These are phyloP conservation scores for Anthrax anthrax DNA, from an alignment of 2,888 invertebrate species.

Conservation along the genomic window DNA sequence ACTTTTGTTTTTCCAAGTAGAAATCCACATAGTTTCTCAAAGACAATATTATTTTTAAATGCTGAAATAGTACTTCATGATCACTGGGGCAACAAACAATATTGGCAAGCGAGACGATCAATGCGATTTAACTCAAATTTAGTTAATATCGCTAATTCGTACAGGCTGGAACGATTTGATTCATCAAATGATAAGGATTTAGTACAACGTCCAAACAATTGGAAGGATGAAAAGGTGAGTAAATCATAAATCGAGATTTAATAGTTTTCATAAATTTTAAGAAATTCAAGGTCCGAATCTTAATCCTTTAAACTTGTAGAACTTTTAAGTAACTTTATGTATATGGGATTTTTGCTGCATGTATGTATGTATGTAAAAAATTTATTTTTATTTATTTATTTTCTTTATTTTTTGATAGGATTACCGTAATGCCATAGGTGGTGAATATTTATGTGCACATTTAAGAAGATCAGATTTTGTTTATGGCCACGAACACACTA, in stretches of 20 bases:
- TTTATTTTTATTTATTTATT: too few species aligned
- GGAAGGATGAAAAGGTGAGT: conserved; percentile 46
- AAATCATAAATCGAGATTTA: too few species aligned
- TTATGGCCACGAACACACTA: conserved; percentile 50
- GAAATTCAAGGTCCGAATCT: too few species aligned
- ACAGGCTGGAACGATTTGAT: conserved; percentile 44
- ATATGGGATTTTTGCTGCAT: too few species aligned
- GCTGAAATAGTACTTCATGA: conserved; percentile 82
- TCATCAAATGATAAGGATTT: conserved; percentile 46
- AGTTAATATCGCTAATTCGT: conserved; percentile 49
- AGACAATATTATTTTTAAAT: conserved; percentile 34
- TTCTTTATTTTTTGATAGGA: conserved; percentile 21
- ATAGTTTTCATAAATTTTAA: background rate
- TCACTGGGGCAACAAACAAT: conserved; percentile 64
- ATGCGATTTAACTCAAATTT: conserved; percentile 74
- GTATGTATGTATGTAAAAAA: too few species aligned
- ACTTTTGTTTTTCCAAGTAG: too few species aligned
- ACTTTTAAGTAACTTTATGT: background rate
- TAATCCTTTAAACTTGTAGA: background rate
- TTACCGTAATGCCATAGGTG: conserved; percentile 41
- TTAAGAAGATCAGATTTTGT: conserved; percentile 81
- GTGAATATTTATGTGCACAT: conserved; percentile 71
- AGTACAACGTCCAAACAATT: conserved; percentile 43
- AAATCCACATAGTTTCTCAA: too few species aligned
- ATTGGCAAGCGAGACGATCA: conserved; percentile 79